Evolutionary conservation across 2,113 vertebrate species (phyloP), one percentile per base, ranked within the genome.

Genomic region (Myocastor coypus): DNA sequence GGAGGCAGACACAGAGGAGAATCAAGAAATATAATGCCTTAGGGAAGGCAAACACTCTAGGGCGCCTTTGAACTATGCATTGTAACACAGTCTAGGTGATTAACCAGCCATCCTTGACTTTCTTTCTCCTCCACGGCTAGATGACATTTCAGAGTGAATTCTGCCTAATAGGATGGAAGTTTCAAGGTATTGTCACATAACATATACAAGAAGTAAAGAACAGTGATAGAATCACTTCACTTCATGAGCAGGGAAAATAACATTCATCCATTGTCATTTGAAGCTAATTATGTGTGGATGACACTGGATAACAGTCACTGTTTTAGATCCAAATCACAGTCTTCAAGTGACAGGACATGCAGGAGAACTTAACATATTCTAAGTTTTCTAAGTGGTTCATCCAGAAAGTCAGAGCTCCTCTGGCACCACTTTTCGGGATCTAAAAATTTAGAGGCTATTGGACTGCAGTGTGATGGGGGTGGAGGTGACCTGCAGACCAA

Each of bases 211-310:
- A n/a, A 28, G 10, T 55, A 40, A 85, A 83, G 93, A 77, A 59
- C 11, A 92, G 78, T 91, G 88, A 95, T 89, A 92, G 78, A 96
- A 95, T 94, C 90, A 75, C 64, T 97, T 96, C 69, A 78, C n/a
- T 94, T 94, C 69, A 94, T 50, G 87, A 96, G 86, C 40, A 94
- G 78, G 87, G 96, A 32, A 97, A 86, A 42, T 50, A 86, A 83
- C 83, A 57, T 92, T 94, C 94, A 97, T 92, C 97, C 73, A 94
- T 95, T 95, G 86, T 92, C 96, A 94, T 97, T 86, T 90, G 94
- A 97, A 78, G 82, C 40, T 97, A 97, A 95, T 96, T 95, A 94
- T 80, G 81, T 94, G 69, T 94, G 83, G 85, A 95, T 91, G 88
- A 95, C 89, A 93, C n/a, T 86, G 86, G 96, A 75, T 66, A 97